Conservation (phyloP, 2,113 vertebrate genomes). For the Phalacrocorax aristotelis region DNA sequence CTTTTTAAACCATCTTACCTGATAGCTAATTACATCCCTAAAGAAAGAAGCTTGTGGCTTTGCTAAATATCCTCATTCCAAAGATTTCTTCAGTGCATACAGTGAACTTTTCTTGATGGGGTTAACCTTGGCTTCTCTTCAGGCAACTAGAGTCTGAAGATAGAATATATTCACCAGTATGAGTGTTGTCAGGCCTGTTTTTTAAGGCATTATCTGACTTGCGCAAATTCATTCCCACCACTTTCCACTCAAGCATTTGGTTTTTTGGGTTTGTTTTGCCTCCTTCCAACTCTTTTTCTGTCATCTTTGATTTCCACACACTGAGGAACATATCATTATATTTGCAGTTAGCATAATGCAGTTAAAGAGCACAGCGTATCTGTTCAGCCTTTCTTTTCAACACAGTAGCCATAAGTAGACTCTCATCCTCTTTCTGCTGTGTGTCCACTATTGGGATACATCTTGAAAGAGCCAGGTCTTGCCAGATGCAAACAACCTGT, state of each 20-base stretch:
- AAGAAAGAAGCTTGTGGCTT: neutral
- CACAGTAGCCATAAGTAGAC: neutral
- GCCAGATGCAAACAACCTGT: neutral
- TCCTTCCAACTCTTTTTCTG: neutral
- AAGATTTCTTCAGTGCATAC: neutral
- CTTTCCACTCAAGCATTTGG: neutral
- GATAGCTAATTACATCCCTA: neutral
- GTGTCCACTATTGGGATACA: neutral
- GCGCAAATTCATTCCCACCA: neutral
- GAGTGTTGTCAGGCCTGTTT: neutral
- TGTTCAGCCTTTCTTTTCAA: neutral
- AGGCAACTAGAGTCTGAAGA: neutral
- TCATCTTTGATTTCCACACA: fast-evolving
- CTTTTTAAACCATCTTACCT: neutral
- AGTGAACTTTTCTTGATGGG: neutral
- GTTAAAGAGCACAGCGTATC: neutral
- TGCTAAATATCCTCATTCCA: neutral
- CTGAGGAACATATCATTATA: neutral
- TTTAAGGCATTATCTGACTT: neutral
- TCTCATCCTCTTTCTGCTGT: neutral
- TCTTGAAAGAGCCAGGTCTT: neutral
- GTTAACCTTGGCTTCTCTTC: neutral
- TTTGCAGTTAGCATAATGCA: fast-evolving
- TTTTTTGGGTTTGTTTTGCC: neutral
- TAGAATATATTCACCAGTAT: neutral